Evolutionary conservation across 2,888 invertebrate genomes (phyloP).

Genomic region (Agonum fuliginosum): DNA sequence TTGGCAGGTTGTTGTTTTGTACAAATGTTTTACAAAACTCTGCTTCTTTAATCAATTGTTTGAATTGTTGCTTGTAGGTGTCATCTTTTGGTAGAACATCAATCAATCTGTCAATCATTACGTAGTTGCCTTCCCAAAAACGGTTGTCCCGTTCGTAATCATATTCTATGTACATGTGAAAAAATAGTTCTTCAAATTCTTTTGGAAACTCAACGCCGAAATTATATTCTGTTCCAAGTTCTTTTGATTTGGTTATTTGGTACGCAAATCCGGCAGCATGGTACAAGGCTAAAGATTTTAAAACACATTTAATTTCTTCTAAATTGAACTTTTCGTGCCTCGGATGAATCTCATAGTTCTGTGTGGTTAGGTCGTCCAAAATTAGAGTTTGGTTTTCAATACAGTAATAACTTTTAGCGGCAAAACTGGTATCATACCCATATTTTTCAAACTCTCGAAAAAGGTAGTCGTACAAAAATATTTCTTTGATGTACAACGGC

Average conservation of each 20-base stretch:
- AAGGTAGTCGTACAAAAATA: slow-evolving; percentile 66
- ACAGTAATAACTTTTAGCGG: slow-evolving; percentile 66
- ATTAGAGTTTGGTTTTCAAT: slow-evolving; percentile 64
- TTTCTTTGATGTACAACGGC: slow-evolving; percentile 67
- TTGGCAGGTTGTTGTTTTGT: slow-evolving; percentile 66
- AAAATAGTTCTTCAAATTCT: slow-evolving; percentile 64
- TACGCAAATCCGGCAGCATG: slow-evolving; percentile 74
- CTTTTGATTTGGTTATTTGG: slow-evolving; percentile 70
- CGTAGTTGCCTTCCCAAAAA: slow-evolving; percentile 53
- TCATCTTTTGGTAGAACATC: slow-evolving; percentile 64
- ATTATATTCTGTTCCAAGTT: slow-evolving; percentile 62
- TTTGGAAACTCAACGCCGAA: slow-evolving; percentile 63
- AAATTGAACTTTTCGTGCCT: slow-evolving; percentile 72
- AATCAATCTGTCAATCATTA: slow-evolving; percentile 62
- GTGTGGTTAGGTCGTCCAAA: slow-evolving; percentile 66
- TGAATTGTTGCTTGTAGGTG: slow-evolving; percentile 63
- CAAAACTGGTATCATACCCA: slow-evolving; percentile 65
- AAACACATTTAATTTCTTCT: slow-evolving; percentile 73
- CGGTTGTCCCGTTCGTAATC: not conserved
- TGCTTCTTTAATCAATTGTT: not conserved
- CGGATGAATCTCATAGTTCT: slow-evolving; percentile 62
- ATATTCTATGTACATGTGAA: slow-evolving; percentile 5
- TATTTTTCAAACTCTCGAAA: slow-evolving; percentile 63
- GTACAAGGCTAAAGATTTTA: slow-evolving; percentile 74
- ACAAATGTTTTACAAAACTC: slow-evolving; percentile 64